Evolutionary conservation across 2,113 vertebrate species (phyloP), one percentile per base, ranked within the genome.

Genomic region (Chloropsis cyanopogon): DNA sequence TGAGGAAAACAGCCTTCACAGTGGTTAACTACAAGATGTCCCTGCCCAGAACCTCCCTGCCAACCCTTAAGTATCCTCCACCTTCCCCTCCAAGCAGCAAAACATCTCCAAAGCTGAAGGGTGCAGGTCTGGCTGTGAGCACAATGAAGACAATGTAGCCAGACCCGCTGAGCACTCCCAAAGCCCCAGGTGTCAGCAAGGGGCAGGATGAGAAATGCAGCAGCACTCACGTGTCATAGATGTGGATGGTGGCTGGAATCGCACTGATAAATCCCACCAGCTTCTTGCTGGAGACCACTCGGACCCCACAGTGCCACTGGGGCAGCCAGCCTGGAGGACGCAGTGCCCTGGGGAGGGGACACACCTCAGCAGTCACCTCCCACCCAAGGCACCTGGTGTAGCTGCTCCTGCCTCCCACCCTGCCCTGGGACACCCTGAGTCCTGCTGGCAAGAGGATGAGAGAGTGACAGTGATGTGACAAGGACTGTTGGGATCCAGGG

Each of bases 201-300:
- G 35, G 42, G 53, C 37, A 70, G 52, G 59, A 52, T 18, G 28
- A 46, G 57, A 28, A 81, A 60, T 1, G 20, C 44, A 86, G 44
- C 15, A 53, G 64, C 82, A 96, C 99, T 98, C 97, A 99, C 99
- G 97, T 97, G 92, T 99, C 99, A 11, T 99, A 99, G 97, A 99
- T 99, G 88, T 97, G 98, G 93, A 99, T 99, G 37, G 93, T 98
- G 92, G 99, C 99, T 54, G 99, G 99, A 93, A 99, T 99, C 15
- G 99, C 99, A 15, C 99, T 99, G 98, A 99, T 99, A 93, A 99
- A 99, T 35, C 99, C 99, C 41, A 99, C 99, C 80, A 99, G 97
- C 91, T 99, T 99, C 96, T 99, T 99, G 97, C 99, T 99, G 65
- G 99, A 99, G 95, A 99, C 98, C 50, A 99, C 99, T 54, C 99